Evolutionary conservation across 2,888 invertebrate species (phyloP).

Genomic region (Diploptera punctata): DNA sequence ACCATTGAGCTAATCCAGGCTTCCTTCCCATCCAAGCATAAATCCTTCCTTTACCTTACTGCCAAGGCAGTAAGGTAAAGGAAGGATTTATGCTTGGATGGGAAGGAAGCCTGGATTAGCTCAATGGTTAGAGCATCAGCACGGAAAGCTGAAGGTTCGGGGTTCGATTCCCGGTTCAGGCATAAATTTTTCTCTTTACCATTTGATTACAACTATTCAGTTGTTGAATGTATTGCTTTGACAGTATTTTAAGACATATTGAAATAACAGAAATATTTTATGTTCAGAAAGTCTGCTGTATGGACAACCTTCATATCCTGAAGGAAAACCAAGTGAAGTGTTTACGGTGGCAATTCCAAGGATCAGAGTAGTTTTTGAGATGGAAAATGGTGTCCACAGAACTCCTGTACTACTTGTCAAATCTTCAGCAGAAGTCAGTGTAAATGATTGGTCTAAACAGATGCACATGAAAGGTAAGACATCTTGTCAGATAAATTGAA

Average conservation of each 20-base stretch:
- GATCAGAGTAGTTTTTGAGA: constrained; percentile 67
- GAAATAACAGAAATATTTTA: not conserved
- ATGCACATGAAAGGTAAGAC: constrained; percentile 57
- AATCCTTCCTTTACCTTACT: not conserved
- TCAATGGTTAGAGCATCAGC: too few relatives aligned
- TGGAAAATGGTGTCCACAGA: constrained; percentile 60
- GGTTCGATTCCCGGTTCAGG: too few relatives aligned
- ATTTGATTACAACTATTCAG: not conserved
- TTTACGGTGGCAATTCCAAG: constrained; percentile 63
- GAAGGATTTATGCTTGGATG: too few relatives aligned
- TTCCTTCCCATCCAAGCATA: too few relatives aligned
- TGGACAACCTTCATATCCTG: constrained; percentile 31
- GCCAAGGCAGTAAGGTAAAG: too few relatives aligned
- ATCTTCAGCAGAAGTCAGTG: constrained; percentile 63
- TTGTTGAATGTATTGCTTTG: not conserved
- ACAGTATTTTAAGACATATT: not conserved
- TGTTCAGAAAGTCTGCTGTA: constrained; percentile 38
- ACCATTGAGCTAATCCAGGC: too few relatives aligned
- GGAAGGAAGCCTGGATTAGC: too few relatives aligned
- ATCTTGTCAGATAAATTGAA: too few relatives aligned
- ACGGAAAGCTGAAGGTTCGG: too few relatives aligned
- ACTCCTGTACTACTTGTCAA: constrained; percentile 62
- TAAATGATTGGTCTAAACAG: constrained; percentile 73
- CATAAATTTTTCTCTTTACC: too few relatives aligned
- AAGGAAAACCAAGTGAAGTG: constrained; percentile 56